Conservation (phyloP, 2,113 vertebrate genomes). For the Alosa alosa region DNA sequence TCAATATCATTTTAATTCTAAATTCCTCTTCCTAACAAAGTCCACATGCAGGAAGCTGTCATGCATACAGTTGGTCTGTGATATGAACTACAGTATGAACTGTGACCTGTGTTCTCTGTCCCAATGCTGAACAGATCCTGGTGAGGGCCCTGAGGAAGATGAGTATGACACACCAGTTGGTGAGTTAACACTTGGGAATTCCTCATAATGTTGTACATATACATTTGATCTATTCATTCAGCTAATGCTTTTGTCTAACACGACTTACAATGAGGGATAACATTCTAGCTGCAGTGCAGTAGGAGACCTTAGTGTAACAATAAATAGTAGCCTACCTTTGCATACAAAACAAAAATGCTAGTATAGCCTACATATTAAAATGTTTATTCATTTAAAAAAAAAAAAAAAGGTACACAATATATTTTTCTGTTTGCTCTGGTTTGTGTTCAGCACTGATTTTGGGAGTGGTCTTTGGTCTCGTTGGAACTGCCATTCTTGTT, state of each 20-base stretch:
- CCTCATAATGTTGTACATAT: background rate
- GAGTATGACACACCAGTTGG: conserved; percentile 67
- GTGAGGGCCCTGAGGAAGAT: conserved; percentile 29
- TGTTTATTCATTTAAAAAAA: background rate
- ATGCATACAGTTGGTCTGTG: background rate
- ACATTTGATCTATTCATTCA: background rate
- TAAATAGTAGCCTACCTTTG: no score
- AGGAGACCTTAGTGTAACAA: no score
- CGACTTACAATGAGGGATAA: no score
- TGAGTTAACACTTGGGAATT: conserved; percentile 41
- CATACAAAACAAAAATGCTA: no score
- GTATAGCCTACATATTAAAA: no score
- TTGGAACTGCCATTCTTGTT: conserved; percentile 50
- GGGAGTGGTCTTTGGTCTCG: conserved; percentile 58
- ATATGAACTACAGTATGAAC: background rate
- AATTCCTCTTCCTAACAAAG: background rate
- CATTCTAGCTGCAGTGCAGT: background rate
- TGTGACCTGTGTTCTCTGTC: background rate
- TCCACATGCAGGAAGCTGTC: background rate
- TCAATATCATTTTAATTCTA: no score
- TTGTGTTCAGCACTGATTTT: conserved; percentile 61
- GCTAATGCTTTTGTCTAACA: background rate
- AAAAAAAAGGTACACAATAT: background rate
- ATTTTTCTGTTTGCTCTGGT: background rate
- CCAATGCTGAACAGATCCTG: conserved; percentile 46